Evolutionary conservation across 1,140 invertebrate species (phyloP).

Genomic region (Olivierus martensii): DNA sequence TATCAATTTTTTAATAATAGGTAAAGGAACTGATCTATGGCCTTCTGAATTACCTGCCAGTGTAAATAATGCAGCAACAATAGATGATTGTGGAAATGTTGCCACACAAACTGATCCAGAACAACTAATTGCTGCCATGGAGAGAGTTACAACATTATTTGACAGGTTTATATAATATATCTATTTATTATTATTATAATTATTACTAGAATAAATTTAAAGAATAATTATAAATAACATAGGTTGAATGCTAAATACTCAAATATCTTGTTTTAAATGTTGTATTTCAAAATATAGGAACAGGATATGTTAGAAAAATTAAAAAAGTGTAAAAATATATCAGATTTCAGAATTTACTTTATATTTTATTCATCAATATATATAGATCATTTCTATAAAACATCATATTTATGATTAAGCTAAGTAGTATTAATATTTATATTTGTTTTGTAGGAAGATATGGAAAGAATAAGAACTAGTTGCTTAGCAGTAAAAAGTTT

Average conservation of each 20-base stretch:
- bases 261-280: background rate
- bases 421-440: background rate
- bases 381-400: too few relatives aligned
- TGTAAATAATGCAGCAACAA: conserved; percentile 15
- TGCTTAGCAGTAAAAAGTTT: conserved; percentile 51
- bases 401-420: too few relatives aligned
- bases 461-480: conserved; percentile 38
- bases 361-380: too few relatives aligned
- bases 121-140: conserved; percentile 59
- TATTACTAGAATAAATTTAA: too few relatives aligned
- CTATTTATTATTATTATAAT: too few relatives aligned
- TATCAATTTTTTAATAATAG: conserved; percentile 17
- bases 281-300: too few relatives aligned
- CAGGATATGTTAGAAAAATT: conserved; percentile 36
- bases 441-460: conserved; percentile 27
- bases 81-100: conserved; percentile 1
- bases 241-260: background rate
- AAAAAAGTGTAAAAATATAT: too few relatives aligned
- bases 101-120: conserved; percentile 46
- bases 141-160: conserved; percentile 69
- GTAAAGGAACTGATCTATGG: conserved; percentile 34
- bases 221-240: background rate
- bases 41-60: conserved; percentile 24
- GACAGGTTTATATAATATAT: conserved; percentile 42
- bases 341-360: too few relatives aligned